These are phyloP conservation scores for Vespertilio murinus DNA, from an alignment of 2,797 vertebrate species.

Conservation along the genomic window DNA sequence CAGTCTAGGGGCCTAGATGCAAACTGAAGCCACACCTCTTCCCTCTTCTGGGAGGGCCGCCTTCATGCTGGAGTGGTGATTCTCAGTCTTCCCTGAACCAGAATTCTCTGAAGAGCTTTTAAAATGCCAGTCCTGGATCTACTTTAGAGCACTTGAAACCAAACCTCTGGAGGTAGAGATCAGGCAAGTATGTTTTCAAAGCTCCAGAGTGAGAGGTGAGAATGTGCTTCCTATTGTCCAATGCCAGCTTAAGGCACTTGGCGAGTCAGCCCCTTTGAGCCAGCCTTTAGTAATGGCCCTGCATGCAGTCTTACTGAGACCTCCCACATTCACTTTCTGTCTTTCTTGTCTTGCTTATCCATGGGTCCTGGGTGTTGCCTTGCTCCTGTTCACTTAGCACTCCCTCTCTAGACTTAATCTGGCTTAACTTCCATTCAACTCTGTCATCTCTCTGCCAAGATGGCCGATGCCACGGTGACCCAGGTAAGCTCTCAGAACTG, in stretches of 20 bases:
- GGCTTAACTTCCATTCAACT: neutral
- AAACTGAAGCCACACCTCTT: neutral
- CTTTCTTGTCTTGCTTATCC: neutral
- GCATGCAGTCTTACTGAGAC: neutral
- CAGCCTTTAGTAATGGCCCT: neutral
- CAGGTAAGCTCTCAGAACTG: neutral
- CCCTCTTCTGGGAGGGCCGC: neutral
- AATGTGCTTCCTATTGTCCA: neutral
- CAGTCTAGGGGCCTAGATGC: neutral
- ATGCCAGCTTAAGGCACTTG: neutral
- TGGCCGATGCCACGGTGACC: neutral
- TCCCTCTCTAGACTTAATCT: neutral
- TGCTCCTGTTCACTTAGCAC: neutral
- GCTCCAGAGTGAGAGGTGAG: neutral
- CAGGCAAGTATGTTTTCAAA: neutral
- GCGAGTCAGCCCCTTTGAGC: neutral
- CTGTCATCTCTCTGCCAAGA: neutral
- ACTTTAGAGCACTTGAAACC: neutral
- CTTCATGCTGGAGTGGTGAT: neutral
- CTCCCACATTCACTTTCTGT: neutral
- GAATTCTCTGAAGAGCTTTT: neutral
- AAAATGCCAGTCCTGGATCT: neutral
- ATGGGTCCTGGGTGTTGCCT: neutral
- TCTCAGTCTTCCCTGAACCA: neutral
- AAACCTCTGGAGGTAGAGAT: neutral